Percentiles rank a stretch among this genome's conserved stretches.
Conservation (phyloP, 2,888 invertebrate genomes). For the Himalopsyche kuldschensis region DNA sequence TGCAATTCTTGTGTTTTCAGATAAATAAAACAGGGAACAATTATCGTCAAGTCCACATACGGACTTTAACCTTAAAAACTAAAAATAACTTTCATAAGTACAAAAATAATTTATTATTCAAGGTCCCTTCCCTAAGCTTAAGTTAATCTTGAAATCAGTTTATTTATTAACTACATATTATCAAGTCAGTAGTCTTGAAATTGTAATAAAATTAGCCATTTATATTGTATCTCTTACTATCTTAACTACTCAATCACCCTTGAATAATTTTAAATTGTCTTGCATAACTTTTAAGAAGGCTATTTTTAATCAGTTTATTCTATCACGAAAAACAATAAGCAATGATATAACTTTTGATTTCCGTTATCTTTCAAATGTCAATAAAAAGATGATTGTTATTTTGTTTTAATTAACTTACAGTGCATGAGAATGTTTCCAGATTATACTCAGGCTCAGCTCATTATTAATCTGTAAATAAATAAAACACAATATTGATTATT, state of each 20-base stretch:
- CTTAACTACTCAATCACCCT: background rate
- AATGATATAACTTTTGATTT: background rate
- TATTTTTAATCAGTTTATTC: background rate
- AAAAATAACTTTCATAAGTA: no score
- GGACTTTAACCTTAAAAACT: no score
- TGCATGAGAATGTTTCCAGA: no score
- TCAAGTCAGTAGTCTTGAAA: background rate
- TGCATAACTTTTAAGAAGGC: background rate
- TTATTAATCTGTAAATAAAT: no score
- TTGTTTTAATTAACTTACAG: no score
- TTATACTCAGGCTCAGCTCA: no score
- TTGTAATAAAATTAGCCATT: background rate
- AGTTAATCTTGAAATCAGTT: background rate
- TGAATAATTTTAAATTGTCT: background rate
- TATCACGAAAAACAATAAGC: background rate
- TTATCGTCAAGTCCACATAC: no score
- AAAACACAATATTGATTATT: no score
- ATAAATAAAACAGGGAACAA: no score
- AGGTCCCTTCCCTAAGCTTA: background rate
- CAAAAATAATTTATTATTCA: no score
- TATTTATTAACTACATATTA: background rate
- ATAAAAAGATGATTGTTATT: no score
- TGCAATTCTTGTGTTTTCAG: no score
- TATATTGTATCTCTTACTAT: background rate
- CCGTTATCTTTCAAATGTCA: background rate